Evolutionary conservation across 2,113 vertebrate species (phyloP), one percentile per base, ranked within the genome.

Genomic region (Petaurus breviceps): DNA sequence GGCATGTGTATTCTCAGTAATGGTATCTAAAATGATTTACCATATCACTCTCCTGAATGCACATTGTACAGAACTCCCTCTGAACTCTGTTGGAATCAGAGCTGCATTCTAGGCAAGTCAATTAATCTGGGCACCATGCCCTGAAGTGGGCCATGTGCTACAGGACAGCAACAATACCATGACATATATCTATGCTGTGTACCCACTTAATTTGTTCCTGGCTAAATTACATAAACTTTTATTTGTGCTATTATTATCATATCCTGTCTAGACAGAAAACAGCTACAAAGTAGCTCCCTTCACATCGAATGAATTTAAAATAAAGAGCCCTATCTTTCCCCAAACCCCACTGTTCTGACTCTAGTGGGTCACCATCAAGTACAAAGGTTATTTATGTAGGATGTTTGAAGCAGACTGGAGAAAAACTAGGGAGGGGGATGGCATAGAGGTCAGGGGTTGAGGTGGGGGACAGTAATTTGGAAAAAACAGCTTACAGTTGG

Each of bases 241-340:
- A 94, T 96, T 97, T 95, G 92, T 97, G 92, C 90, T 94, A 54
- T 97, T 98, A 97, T 96, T 97, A 96, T 97, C 97, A 97, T 92
- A 97, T 97, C 97, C 98, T 98, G 97, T 97, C 97, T 98, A 97
- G 97, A 98, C 97, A 89, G 92, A 96, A 97, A 98, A 95, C 90
- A 96, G 91, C 94, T 89, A 95, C 91, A 94, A 91, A 97, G 93
- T 3, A 0, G 55, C 57, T 96, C 96, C 93, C 94, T 96, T 95
- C 90, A 43, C 12, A 91, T 54, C 92, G 16, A n/a, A 25, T 19
- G 77, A 91, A 89, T 96, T 93, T 90, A 95, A 97, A 95, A 91
- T 77, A 91, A 96, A 92, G 93, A 95, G 92, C 26, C 92, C 19
- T 1, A 43, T 51, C 24, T 90, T 77, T 31, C 25, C 93, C 11